phyloP scores from a whole-genome alignment of 2,888 invertebrate species.

The Eurytoma adleriae region DNA sequence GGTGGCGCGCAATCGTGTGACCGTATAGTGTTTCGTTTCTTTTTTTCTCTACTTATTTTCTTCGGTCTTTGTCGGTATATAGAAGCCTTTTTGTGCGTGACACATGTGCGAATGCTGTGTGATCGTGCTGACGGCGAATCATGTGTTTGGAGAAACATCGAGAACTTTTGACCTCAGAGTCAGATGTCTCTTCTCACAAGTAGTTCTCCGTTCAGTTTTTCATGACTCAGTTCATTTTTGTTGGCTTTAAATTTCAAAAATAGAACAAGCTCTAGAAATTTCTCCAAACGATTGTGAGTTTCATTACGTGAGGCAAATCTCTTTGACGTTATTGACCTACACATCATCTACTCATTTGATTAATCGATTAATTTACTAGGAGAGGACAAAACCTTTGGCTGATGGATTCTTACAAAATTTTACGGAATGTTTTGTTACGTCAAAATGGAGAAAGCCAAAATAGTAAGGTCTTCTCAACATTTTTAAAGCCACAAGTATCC shows the following conservation, averaged over 20 bases:
- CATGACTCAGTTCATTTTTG: too few species aligned
- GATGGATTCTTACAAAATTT: too few species aligned
- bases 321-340: background rate
- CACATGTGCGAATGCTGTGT: slow-evolving; percentile 25
- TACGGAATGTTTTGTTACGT: too few species aligned
- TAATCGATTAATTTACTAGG: background rate
- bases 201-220: too few species aligned
- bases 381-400: too few species aligned
- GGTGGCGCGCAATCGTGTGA: background rate
- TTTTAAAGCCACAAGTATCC: too few species aligned
- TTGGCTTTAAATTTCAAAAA: too few species aligned
- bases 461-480: too few species aligned
- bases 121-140: slow-evolving; percentile 25
- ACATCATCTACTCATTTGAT: background rate
- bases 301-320: background rate
- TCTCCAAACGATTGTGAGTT: too few species aligned
- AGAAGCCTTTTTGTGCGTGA: slow-evolving; percentile 35
- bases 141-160: background rate
- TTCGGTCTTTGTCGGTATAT: background rate
- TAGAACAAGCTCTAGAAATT: too few species aligned
- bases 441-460: too few species aligned
- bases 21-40: background rate
- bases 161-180: background rate
- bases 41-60: background rate
- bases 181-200: background rate